Percentiles rank a stretch among this genome's conserved stretches.
These are phyloP conservation scores for Gobius niger DNA, from an alignment of 2,113 vertebrate species.

Conservation along the genomic window DNA sequence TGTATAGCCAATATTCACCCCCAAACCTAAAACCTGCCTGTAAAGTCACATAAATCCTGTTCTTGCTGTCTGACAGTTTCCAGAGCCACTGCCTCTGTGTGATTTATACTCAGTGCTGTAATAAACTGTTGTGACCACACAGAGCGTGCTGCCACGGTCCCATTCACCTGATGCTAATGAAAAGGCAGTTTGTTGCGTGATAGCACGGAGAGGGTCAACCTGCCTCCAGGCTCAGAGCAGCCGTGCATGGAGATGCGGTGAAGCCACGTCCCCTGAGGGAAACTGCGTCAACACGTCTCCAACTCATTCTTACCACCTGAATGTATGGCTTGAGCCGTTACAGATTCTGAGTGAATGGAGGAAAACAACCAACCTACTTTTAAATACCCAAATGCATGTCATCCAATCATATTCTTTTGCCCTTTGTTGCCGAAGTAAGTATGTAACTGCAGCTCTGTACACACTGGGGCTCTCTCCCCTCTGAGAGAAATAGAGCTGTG, in stretches of 20 bases:
- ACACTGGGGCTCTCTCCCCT: no score
- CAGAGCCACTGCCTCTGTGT: not conserved
- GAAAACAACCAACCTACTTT: no score
- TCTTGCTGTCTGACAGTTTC: slow-evolving; percentile 4
- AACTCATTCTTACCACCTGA: not conserved
- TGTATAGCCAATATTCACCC: no score
- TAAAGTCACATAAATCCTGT: not conserved
- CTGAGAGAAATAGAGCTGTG: no score
- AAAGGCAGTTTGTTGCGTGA: slow-evolving; percentile 55
- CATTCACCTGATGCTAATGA: slow-evolving; percentile 63
- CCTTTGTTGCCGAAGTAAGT: no score
- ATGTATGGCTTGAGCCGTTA: not conserved
- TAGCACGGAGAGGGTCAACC: slow-evolving; percentile 41
- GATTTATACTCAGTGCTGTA: slow-evolving; percentile 1
- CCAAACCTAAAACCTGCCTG: not conserved
- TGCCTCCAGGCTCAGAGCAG: slow-evolving; percentile 16
- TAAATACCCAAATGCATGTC: no score
- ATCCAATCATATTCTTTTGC: no score
- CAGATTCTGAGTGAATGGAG: no score
- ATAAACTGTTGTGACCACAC: slow-evolving; percentile 27
- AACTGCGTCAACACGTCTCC: slow-evolving; percentile 1
- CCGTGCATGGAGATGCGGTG: slow-evolving; percentile 18
- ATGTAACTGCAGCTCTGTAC: no score
- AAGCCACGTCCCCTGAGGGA: slow-evolving; percentile 17
- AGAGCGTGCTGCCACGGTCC: slow-evolving; percentile 36